A percentile compares a stretch with the other conserved stretches of the same genome.
These are phyloP conservation scores for Notolabrus celidotus DNA, from an alignment of 2,797 vertebrate species.

Conservation along the genomic window DNA sequence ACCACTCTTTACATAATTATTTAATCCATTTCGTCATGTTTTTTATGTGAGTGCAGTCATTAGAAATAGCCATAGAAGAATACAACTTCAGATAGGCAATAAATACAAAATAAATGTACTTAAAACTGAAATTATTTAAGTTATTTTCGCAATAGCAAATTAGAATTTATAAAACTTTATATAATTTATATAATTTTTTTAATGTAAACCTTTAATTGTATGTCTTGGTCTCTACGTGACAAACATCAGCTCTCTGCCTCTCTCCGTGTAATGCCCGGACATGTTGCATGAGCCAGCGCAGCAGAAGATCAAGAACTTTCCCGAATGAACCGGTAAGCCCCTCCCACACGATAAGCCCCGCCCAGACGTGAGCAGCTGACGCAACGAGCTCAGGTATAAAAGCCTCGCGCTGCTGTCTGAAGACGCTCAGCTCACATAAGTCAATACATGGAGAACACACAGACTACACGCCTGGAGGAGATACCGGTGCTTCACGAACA, in stretches of 20 bases:
- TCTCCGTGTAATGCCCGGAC: constrained; percentile 31
- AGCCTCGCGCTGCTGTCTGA: accelerated
- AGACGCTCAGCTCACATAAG: neutral
- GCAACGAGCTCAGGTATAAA: constrained; percentile 76
- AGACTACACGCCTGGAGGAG: constrained; percentile 35
- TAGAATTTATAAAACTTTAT: too few species aligned
- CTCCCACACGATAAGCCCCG: constrained; percentile 38
- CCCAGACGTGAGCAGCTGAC: constrained; percentile 76
- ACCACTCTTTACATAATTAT: too few species aligned
- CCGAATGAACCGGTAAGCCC: constrained; percentile 26
- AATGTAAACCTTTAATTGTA: too few species aligned
- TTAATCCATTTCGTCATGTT: too few species aligned
- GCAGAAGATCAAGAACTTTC: constrained; percentile 47
- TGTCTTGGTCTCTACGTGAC: neutral
- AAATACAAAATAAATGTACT: too few species aligned
- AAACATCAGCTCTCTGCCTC: accelerated
- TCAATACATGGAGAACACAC: constrained; percentile 65
- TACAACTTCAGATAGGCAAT: too few species aligned
- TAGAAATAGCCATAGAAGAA: too few species aligned
- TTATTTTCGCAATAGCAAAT: too few species aligned
- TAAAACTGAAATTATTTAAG: too few species aligned
- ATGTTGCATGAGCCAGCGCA: constrained; percentile 61
- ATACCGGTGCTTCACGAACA: constrained; percentile 42
- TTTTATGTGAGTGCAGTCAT: too few species aligned
- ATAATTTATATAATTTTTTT: too few species aligned